Evolutionary conservation across 2,888 invertebrate genomes (phyloP).

Genomic region (Athalia circularis): DNA sequence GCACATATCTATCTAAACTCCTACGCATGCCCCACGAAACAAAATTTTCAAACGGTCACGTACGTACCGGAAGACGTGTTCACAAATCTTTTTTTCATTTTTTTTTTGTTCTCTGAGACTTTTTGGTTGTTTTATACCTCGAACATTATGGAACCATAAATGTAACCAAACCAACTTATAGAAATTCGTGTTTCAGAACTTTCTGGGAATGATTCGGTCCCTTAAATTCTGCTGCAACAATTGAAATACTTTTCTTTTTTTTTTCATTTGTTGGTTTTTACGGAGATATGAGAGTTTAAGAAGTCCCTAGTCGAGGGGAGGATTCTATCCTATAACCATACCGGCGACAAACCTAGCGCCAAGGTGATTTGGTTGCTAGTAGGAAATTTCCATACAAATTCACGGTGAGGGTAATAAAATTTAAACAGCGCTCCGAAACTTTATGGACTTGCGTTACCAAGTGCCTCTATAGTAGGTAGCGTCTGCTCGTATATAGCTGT

Average conservation of each 20-base stretch:
- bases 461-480: constrained; percentile 14
- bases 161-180: no score
- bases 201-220: no score
- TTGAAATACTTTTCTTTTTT: background rate
- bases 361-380: constrained; percentile 22
- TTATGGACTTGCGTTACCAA: constrained; percentile 51
- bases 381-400: constrained; percentile 69
- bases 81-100: no score
- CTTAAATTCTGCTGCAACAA: no score
- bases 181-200: no score
- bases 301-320: background rate
- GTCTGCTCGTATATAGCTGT: constrained; percentile 35
- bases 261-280: background rate
- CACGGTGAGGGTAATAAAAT: constrained; percentile 67
- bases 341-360: background rate
- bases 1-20: no score
- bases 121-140: no score
- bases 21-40: no score
- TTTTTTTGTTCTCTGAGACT: no score
- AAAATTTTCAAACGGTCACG: no score
- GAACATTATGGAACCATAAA: no score
- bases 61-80: no score
- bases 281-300: constrained; percentile 4
- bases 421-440: constrained; percentile 62
- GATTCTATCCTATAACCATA: background rate